phyloP scores from a whole-genome alignment of 2,888 invertebrate species.

The Napeogenes sylphis region DNA sequence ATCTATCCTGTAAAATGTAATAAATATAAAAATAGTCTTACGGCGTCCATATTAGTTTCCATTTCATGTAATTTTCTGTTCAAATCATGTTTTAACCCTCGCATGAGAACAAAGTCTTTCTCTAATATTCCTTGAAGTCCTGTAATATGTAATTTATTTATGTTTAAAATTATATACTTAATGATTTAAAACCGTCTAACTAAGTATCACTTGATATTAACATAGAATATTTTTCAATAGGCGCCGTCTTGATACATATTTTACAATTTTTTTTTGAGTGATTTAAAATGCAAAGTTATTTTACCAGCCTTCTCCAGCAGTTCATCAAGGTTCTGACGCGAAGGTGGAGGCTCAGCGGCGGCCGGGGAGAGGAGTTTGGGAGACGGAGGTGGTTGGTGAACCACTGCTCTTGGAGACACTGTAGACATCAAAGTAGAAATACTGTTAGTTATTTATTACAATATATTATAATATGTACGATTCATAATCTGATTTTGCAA shows the following conservation, averaged over 20 bases:
- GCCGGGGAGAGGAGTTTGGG: constrained; percentile 41
- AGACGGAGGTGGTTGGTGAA: constrained; percentile 29
- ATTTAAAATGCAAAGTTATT: background rate
- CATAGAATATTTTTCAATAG: too few species aligned
- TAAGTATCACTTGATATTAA: too few species aligned
- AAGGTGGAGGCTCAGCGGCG: constrained; percentile 35
- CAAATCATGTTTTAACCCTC: constrained; percentile 68
- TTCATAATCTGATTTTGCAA: too few species aligned
- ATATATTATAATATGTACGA: too few species aligned
- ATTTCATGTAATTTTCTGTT: constrained; percentile 73
- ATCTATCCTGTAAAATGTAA: too few species aligned
- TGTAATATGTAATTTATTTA: constrained; percentile 31
- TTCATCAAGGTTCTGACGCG: constrained; percentile 48
- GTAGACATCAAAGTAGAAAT: constrained; percentile 2
- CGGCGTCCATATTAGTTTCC: constrained; percentile 50
- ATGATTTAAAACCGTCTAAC: background rate
- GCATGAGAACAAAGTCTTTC: constrained; percentile 69
- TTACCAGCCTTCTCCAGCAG: constrained; percentile 60
- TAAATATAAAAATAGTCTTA: constrained; percentile 32
- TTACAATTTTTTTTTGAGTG: background rate
- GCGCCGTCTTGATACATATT: background rate
- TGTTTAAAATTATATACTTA: background rate
- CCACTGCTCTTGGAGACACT: constrained; percentile 23
- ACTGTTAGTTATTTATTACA: too few species aligned
- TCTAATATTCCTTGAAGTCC: constrained; percentile 65